Conservation (phyloP, 2,113 vertebrate species). For the Anas platyrhynchos region DNA sequence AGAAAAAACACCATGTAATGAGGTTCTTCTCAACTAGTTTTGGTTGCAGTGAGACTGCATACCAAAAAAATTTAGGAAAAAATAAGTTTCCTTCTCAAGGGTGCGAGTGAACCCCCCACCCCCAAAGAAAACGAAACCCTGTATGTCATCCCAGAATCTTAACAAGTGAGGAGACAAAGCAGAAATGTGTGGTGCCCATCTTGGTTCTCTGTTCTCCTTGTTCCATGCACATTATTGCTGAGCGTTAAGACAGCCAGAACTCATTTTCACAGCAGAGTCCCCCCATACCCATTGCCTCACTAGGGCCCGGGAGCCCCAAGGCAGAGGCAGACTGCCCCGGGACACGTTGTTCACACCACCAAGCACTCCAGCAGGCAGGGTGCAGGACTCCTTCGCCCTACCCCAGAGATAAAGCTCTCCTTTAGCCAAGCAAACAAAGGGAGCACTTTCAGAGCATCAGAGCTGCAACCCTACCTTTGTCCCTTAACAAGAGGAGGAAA, state of each 20-base stretch:
- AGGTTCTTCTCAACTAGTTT: background rate
- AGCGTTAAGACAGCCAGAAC: background rate
- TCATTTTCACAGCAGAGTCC: background rate
- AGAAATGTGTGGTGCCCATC: rapidly evolving
- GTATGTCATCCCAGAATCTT: background rate
- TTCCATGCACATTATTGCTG: rapidly evolving
- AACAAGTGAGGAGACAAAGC: background rate
- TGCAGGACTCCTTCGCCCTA: background rate
- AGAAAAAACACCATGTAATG: background rate
- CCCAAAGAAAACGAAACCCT: background rate
- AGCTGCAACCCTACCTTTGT: background rate
- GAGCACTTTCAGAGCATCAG: background rate
- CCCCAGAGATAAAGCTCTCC: background rate
- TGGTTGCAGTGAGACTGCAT: background rate
- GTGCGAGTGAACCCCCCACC: background rate
- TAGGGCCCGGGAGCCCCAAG: background rate
- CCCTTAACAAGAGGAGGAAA: background rate
- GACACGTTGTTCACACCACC: background rate
- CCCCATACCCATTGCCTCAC: rapidly evolving
- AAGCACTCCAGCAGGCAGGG: background rate
- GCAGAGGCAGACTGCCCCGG: background rate
- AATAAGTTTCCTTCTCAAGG: background rate
- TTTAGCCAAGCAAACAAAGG: background rate
- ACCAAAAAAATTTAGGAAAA: background rate
- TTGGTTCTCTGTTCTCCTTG: background rate